phyloP scores from a whole-genome alignment of 2,113 vertebrate species.

The Hoplias malabaricus region DNA sequence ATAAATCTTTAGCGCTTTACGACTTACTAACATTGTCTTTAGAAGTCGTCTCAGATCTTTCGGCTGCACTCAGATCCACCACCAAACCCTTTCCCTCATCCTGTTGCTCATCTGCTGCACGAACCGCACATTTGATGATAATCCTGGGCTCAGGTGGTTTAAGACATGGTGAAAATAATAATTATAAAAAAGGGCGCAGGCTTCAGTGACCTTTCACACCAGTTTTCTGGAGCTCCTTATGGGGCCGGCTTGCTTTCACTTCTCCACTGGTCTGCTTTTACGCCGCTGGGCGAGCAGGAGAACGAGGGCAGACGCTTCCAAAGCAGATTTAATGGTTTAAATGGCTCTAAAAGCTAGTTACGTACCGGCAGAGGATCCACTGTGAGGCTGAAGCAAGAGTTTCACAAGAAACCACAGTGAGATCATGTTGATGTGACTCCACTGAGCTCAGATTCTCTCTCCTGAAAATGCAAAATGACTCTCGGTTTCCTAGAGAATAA shows the following conservation, averaged over 20 bases:
- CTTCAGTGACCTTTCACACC: neutral
- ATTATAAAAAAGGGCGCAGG: neutral
- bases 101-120: neutral
- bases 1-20: neutral
- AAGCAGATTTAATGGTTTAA: neutral
- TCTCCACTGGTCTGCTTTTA: conserved; percentile 55
- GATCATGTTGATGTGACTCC: too few species aligned
- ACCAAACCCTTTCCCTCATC: neutral
- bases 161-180: too few species aligned
- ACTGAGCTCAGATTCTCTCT: too few species aligned
- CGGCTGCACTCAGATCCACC: neutral
- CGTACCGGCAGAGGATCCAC: too few species aligned
- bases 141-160: neutral
- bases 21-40: too few species aligned
- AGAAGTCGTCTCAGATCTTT: too few species aligned
- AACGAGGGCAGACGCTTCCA: neutral
- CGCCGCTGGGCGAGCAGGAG: neutral
- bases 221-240: conserved; percentile 37
- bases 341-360: too few species aligned
- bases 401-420: too few species aligned
- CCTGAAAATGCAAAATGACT: too few species aligned
- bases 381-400: neutral
- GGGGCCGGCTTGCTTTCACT: conserved; percentile 63
- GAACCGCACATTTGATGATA: neutral
- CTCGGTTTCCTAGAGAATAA: too few species aligned